Conservation (phyloP, 2,888 invertebrate species). For the Drosophila kokeensis region DNA sequence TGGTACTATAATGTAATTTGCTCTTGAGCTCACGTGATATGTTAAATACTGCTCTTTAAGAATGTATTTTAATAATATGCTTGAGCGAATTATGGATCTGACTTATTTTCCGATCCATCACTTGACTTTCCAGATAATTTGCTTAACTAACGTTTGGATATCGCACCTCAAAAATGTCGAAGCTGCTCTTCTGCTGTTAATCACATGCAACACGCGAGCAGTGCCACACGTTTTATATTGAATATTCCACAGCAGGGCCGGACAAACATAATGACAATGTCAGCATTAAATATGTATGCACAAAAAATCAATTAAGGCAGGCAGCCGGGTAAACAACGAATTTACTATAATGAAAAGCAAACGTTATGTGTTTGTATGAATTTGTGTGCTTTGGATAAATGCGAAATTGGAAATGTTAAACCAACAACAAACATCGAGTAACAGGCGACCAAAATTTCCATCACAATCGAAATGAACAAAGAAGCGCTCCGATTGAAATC, state of each 20-base stretch:
- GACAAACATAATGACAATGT: slow-evolving; percentile 20
- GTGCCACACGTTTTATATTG: not conserved
- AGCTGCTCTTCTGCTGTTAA: slow-evolving; percentile 47
- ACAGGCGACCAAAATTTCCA: slow-evolving; percentile 5
- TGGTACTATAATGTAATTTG: not conserved
- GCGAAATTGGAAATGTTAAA: slow-evolving; percentile 11
- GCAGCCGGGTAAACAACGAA: slow-evolving; percentile 52
- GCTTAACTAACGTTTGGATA: slow-evolving; percentile 37
- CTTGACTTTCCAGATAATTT: not conserved
- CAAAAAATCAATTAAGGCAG: slow-evolving; percentile 52
- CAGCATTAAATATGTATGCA: slow-evolving; percentile 59
- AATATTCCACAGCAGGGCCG: not conserved
- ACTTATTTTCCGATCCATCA: not conserved
- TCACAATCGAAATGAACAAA: not conserved
- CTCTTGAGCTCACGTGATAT: not conserved
- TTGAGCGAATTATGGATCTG: not conserved
- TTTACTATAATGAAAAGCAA: slow-evolving; percentile 67
- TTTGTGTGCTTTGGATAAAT: slow-evolving; percentile 20
- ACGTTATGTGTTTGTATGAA: slow-evolving; percentile 21
- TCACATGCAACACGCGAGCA: slow-evolving; percentile 68
- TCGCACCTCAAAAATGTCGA: slow-evolving; percentile 41
- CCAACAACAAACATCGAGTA: slow-evolving; percentile 5
- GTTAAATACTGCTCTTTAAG: not conserved
- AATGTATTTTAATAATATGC: not conserved
- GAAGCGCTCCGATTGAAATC: not conserved